Conservation (phyloP, 2,888 invertebrate species). For the Macroteleia sp. region DNA sequence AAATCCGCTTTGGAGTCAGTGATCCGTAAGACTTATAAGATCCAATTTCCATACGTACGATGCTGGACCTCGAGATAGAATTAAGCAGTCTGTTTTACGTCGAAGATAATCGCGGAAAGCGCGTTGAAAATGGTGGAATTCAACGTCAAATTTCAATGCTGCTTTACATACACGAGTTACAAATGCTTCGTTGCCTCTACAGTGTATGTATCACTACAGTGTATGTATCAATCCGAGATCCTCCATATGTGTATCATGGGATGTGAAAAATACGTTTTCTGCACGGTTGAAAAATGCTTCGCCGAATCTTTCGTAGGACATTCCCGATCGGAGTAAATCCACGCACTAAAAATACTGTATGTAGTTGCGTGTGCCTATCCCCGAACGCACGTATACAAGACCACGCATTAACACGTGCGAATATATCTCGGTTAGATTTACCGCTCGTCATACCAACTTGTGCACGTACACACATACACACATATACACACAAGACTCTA, state of each 20-base stretch:
- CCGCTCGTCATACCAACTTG: conserved; percentile 55
- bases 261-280: conserved; percentile 56
- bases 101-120: conserved; percentile 5
- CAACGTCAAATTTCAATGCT: conserved; percentile 6
- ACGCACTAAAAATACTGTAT: conserved; percentile 47
- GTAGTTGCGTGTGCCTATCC: conserved; percentile 8
- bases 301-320: conserved; percentile 43
- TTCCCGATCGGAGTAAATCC: conserved; percentile 45
- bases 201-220: conserved; percentile 1
- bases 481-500: no score
- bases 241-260: conserved; percentile 14
- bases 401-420: conserved; percentile 44
- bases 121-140: not conserved
- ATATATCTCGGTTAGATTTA: conserved; percentile 54
- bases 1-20: conserved; percentile 20
- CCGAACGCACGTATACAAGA: not conserved
- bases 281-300: conserved; percentile 43
- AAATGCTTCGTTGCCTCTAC: conserved; percentile 20
- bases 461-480: conserved; percentile 24
- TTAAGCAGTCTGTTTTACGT: conserved; percentile 15
- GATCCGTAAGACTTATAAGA: conserved; percentile 25
- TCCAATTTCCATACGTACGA: conserved; percentile 15
- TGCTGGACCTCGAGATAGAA: conserved; percentile 3
- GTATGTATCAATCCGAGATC: conserved; percentile 25
- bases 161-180: conserved; percentile 35